Percentiles rank a stretch among this genome's conserved stretches.
These are phyloP conservation scores for Psettodes erumei DNA, from an alignment of 2,113 vertebrate genomes.

Conservation along the genomic window DNA sequence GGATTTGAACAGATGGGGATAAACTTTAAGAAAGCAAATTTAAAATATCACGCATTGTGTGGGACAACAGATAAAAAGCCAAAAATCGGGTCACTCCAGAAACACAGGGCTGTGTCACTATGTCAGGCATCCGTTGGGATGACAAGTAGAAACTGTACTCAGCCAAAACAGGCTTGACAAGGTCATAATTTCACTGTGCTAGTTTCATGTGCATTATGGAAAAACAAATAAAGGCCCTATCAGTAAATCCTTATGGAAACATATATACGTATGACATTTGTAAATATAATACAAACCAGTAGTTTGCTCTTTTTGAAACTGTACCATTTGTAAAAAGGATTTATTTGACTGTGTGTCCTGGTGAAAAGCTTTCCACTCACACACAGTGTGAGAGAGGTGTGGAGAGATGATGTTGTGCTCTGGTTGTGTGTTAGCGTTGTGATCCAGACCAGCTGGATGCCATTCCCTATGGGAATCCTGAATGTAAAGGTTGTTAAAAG, in stretches of 20 bases:
- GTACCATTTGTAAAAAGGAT: slow-evolving; percentile 29
- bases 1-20: slow-evolving; percentile 3
- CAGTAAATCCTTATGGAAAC: not conserved
- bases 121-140: slow-evolving; percentile 55
- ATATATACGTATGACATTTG: slow-evolving; percentile 10
- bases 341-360: slow-evolving; percentile 42
- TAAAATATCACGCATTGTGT: slow-evolving; percentile 1
- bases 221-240: slow-evolving; percentile 7
- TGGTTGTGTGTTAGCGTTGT: slow-evolving; percentile 70
- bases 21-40: not conserved
- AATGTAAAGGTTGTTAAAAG: slow-evolving; percentile 89
- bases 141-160: slow-evolving; percentile 69
- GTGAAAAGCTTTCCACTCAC: slow-evolving; percentile 58
- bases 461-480: slow-evolving; percentile 84
- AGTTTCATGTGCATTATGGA: slow-evolving; percentile 59
- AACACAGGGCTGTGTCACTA: slow-evolving; percentile 18
- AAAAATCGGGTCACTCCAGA: not conserved
- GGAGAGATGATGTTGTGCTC: slow-evolving; percentile 75
- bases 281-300: slow-evolving; percentile 7
- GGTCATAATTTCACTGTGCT: slow-evolving; percentile 61
- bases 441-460: slow-evolving; percentile 87
- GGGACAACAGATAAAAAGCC: not conserved
- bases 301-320: slow-evolving; percentile 1
- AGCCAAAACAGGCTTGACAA: slow-evolving; percentile 73
- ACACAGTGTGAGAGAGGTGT: slow-evolving; percentile 58